Base-by-base conservation (phyloP, 2,113 vertebrate genomes). In the Notarius quadriscutis region DNA sequence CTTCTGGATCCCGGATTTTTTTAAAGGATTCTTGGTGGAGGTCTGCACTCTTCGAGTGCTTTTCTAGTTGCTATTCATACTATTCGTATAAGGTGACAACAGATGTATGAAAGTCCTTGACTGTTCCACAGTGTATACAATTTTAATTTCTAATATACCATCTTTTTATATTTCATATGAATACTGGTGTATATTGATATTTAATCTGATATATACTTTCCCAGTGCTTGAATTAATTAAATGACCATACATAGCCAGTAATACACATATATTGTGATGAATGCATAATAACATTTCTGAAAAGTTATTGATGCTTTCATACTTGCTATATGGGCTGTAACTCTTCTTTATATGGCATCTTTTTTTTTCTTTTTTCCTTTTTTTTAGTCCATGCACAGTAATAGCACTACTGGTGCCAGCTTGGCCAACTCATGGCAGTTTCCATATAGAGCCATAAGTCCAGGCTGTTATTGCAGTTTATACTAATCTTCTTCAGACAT, bases 401-500 rank as follows among this genome's bases (percentile, higher is more conserved):
- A 30, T 71, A n/a, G 25, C 34, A 67, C 30, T 41, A 20, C 2
- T 72, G 22, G 50, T 65, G 18, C 62, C 75, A 79, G 30, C 15
- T 80, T 57, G 75, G 50, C 50, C 50, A 50, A 17, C 50, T 14
- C 14, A 80, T 41, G 30, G 48, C 48, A 12, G n/a, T 67, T 27
- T 69, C 1, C 58, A 48, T 77, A 71, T 30, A 62, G 15, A 20
- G 55, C 27, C 74, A 81, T 1, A 65, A 30, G 58, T 51, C 50
- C 20, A 27, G 63, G n/a, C 30, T 51, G 25, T 10, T 57, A 78
- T 53, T 50, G 8, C 18, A 58, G 48, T 15, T 85, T 69, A 51
- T 83, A 78, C 53, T 83, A 71, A 72, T 83, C 75, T 72, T 63
- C 51, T n/a, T 72, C 71, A 8, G 80, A 55, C 30, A 84, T 7